These are phyloP conservation scores for Tetrapedia diversipes DNA, from an alignment of 2,888 invertebrate species.

Conservation along the genomic window DNA sequence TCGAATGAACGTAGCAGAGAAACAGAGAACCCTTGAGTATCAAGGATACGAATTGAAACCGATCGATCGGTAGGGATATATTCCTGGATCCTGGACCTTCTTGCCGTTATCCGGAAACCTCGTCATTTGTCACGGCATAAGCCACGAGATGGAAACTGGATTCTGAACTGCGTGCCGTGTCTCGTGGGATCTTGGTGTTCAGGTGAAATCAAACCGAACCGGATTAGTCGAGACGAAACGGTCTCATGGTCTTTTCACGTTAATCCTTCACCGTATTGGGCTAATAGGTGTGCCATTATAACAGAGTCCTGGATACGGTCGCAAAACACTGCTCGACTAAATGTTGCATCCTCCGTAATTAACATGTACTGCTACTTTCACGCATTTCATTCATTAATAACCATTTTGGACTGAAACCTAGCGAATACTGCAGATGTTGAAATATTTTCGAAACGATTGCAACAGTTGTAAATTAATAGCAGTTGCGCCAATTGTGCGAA, in stretches of 20 bases:
- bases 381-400: background rate
- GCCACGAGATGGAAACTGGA: constrained; percentile 60
- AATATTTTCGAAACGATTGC: background rate
- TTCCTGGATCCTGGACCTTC: constrained; percentile 57
- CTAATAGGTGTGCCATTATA: constrained; percentile 50
- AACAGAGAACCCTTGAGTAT: constrained; percentile 26
- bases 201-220: constrained; percentile 56
- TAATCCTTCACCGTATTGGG: constrained; percentile 44
- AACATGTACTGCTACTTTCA: background rate
- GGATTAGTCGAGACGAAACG: constrained; percentile 51
- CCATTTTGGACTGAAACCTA: background rate
- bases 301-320: constrained; percentile 1
- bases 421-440: background rate
- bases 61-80: constrained; percentile 65
- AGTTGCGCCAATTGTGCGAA: background rate
- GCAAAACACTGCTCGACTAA: constrained; percentile 23
- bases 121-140: constrained; percentile 70
- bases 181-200: constrained; percentile 52
- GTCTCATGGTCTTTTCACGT: constrained; percentile 29
- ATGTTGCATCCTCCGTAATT: constrained; percentile 20
- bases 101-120: constrained; percentile 65
- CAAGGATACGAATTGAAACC: constrained; percentile 63
- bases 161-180: constrained; percentile 39
- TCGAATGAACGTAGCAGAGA: background rate
- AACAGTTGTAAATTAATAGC: background rate